Percentiles rank a stretch among this genome's conserved stretches.
phyloP scores from a whole-genome alignment of 2,888 invertebrate species.

The Polyploca ridens region DNA sequence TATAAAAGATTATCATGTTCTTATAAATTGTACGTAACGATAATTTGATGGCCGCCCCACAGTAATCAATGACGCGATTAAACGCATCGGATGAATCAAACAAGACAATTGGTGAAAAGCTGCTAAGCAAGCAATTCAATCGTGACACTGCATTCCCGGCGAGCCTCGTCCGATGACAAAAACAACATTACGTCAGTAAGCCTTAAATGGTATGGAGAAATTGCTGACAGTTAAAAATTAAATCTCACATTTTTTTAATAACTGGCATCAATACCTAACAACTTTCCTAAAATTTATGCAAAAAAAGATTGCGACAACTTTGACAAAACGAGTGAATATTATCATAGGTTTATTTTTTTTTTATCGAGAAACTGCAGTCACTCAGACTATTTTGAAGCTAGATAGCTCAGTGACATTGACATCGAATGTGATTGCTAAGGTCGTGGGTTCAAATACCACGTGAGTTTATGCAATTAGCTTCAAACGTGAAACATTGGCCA shows the following conservation, averaged over 20 bases:
- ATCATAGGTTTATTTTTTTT: too few relatives aligned
- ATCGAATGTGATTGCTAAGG: too few relatives aligned
- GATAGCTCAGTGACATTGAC: too few relatives aligned
- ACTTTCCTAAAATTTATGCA: neutral
- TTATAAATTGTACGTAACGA: constrained; percentile 49
- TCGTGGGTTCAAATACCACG: too few relatives aligned
- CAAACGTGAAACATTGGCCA: too few relatives aligned
- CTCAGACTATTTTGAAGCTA: too few relatives aligned
- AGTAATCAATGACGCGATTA: constrained; percentile 35
- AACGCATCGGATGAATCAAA: constrained; percentile 38
- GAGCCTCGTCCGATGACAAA: constrained; percentile 45
- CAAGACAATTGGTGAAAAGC: constrained; percentile 67
- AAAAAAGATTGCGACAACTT: neutral
- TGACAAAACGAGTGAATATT: neutral
- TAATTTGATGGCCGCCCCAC: constrained; percentile 54
- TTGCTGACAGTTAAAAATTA: neutral
- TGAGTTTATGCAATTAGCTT: too few relatives aligned
- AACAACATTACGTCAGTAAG: constrained; percentile 44
- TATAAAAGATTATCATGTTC: neutral
- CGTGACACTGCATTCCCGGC: constrained; percentile 65
- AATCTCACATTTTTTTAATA: neutral
- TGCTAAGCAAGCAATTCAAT: constrained; percentile 49
- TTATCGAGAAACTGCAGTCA: too few relatives aligned
- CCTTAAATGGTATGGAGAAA: constrained; percentile 17
- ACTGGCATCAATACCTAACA: neutral